Evolutionary conservation across 2,113 vertebrate species (phyloP), one percentile per base, ranked within the genome.

Genomic region (Triplophysa tibetana): DNA sequence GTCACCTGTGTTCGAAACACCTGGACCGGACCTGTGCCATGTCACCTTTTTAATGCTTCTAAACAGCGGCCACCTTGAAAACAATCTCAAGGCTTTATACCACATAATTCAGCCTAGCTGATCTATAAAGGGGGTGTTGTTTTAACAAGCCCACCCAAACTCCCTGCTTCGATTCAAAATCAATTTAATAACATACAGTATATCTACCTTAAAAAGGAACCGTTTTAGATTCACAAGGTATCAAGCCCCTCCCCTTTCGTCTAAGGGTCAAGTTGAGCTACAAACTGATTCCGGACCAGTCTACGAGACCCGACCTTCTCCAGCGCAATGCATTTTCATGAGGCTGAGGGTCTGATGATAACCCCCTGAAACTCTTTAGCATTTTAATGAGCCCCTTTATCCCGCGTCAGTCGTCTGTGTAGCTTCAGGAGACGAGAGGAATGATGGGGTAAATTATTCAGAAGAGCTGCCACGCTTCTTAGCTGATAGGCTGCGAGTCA

Each of bases 331-430:
- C n/a, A 23, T 60, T 58, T 74, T 60, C 8, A 50, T 8, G 48
- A 10, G 26, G 60, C 41, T 66, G 80, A 78, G 79, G 75, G 21
- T 70, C 81, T 19, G 58, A 45, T 83, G 90, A 88, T 84, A 83
- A 91, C 84, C 70, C 75, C 62, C 77, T 88, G 79, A 56, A 26
- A 60, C 88, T 92, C 86, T 89, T 92, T 86, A 92, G 83, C 61
- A 86, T 91, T 92, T 90, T 93, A 93, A 93, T 92, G 91, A 94
- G 89, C 65, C 87, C 90, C 90, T 93, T 93, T 93, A 90, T 92
- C 93, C 93, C 85, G 88, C 88, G 88, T 85, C 92, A 90, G 89
- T 91, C 92, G 79, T 82, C 91, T 85, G 63, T 84, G 68, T 88
- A 88, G 90, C 50, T 87, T 86, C 86, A 80, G 82, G 88, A 76